These are phyloP conservation scores for Chloroclystis v-ata DNA, from an alignment of 2,888 invertebrate species.

Conservation along the genomic window DNA sequence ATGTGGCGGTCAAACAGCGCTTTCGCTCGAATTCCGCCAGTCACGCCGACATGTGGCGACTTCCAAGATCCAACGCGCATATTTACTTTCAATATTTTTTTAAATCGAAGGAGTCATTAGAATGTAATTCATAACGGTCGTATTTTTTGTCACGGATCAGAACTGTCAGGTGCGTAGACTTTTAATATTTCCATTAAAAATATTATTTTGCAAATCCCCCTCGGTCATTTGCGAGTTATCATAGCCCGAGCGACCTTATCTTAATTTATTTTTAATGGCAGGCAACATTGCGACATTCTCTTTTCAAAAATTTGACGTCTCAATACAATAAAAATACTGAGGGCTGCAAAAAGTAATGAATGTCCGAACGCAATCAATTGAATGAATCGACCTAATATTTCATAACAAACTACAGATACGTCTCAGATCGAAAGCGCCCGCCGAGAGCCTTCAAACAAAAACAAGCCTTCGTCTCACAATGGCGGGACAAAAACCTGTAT, in stretches of 20 bases:
- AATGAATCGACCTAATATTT: slow-evolving; percentile 49
- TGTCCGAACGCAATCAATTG: slow-evolving; percentile 25
- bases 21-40: slow-evolving; percentile 48
- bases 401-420: slow-evolving; percentile 61
- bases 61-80: slow-evolving; percentile 54
- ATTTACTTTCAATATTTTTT: slow-evolving; percentile 56
- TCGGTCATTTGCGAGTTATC: slow-evolving; percentile 34
- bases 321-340: slow-evolving; percentile 16
- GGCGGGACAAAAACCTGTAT: slow-evolving; percentile 61
- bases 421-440: slow-evolving; percentile 47
- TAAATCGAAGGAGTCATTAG: slow-evolving; percentile 67
- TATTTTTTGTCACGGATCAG: slow-evolving; percentile 49
- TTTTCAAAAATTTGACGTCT: slow-evolving; percentile 19
- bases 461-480: slow-evolving; percentile 55
- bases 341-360: slow-evolving; percentile 19
- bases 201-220: slow-evolving; percentile 46
- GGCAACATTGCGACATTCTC: slow-evolving; percentile 24
- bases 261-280: slow-evolving; percentile 34
- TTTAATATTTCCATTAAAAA: slow-evolving; percentile 40
- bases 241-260: slow-evolving; percentile 34
- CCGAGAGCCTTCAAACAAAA: slow-evolving; percentile 50
- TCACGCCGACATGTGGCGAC: slow-evolving; percentile 71
- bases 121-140: slow-evolving; percentile 70
- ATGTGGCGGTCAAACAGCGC: slow-evolving; percentile 24
- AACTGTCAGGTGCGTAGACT: slow-evolving; percentile 54